Base-by-base conservation (phyloP, 2,113 vertebrate species). In the Paratilapia polleni region DNA sequence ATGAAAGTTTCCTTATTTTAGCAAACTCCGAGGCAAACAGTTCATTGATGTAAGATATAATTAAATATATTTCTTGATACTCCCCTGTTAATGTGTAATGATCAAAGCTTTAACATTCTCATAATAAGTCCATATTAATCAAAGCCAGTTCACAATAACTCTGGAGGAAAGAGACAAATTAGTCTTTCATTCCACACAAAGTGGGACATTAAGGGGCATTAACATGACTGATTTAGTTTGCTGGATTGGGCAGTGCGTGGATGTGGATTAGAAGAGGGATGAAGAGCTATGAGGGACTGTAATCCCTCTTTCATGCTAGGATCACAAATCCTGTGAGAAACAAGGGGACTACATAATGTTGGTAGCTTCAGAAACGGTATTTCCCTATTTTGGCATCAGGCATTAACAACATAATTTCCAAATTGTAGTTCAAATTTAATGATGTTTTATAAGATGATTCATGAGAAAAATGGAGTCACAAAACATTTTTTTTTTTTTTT, bases 271-370 rank as follows among this genome's bases (percentile, higher is more conserved):
- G 59, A 56, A 76, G 54, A 47, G 38, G 61, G 75, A 83, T 86
- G 78, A 89, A 85, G 70, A 64, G 63, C 74, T 41, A 78, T 36
- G 63, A 80, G 66, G 68, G 60, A 62, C 66, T 81, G 13, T 83
- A 93, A 89, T 92, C 87, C 78, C 83, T 34, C 52, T 78, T 76
- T 89, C 54, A 84, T 6, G 3, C n/a, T 59, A 47, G 60, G 75
- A 86, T 84, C 47, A 84, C 17, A 70, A 84, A 90, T 87, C 88
- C 84, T 31, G 13, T 77, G 77, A 57, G 26, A 82, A 76, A 80
- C 62, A 54, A 41, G 26, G 38, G 47, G 24, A 86, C 13, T 66
- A 19, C n/a, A 52, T 31, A 63, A 26, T 28, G 11, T 6, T 47
- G 26, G 19, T 54, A 49, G 24, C 68, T 73, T n/a, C 47, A 73